Evolutionary conservation across 2,888 invertebrate genomes (phyloP).

Genomic region (Drosophila mulleri): DNA sequence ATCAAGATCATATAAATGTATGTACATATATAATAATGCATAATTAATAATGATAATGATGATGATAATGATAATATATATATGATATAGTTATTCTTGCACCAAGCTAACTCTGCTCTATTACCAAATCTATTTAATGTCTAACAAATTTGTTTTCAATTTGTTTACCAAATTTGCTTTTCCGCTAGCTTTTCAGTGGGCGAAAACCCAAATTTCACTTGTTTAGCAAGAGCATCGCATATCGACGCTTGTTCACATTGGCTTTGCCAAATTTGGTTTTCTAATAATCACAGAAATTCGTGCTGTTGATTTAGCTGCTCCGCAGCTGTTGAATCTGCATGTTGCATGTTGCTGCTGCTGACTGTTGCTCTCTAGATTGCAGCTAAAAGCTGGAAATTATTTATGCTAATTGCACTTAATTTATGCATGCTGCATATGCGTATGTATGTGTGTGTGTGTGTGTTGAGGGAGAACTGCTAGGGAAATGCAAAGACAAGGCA

Average conservation of each 20-base stretch:
- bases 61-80: background rate
- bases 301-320: conserved; percentile 34
- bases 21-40: too few relatives aligned
- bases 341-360: conserved; percentile 31
- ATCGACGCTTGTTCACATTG: background rate
- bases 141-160: background rate
- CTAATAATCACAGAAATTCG: conserved; percentile 16
- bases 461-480: conserved; percentile 47
- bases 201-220: background rate
- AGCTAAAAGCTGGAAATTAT: conserved; percentile 77
- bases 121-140: background rate
- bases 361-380: conserved; percentile 52
- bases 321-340: conserved; percentile 16
- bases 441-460: conserved; percentile 25
- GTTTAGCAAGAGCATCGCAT: background rate
- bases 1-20: background rate
- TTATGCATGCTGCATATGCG: conserved; percentile 63
- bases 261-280: conserved; percentile 19
- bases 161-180: background rate
- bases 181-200: background rate
- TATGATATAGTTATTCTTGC: background rate
- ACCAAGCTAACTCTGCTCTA: background rate
- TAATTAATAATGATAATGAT: background rate
- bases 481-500: conserved; percentile 56
- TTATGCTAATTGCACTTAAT: conserved; percentile 81